These are phyloP conservation scores for Himantopus leucocephalus DNA, from an alignment of 2,113 vertebrate genomes.

Conservation along the genomic window DNA sequence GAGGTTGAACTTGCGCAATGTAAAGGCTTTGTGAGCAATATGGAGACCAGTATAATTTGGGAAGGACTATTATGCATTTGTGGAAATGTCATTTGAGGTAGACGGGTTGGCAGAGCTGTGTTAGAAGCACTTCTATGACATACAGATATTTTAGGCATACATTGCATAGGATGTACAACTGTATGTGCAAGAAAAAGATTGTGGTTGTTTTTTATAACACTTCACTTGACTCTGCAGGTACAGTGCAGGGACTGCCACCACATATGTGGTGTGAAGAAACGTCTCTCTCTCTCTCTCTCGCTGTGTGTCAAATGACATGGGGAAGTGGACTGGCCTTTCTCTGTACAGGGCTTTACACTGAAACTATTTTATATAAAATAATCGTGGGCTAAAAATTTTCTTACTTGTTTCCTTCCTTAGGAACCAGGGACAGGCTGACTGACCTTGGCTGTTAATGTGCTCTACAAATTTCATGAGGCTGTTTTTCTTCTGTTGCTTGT, in stretches of 20 bases:
- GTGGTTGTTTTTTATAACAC: neutral
- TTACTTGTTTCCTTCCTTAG: neutral
- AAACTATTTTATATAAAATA: neutral
- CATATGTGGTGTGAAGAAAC: neutral
- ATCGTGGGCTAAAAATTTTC: neutral
- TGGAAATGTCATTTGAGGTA: neutral
- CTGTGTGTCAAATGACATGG: neutral
- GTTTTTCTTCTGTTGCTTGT: constrained; percentile 14
- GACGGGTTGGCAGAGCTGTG: fast-evolving
- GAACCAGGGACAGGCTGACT: neutral
- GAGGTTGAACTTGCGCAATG: neutral
- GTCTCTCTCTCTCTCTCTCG: neutral
- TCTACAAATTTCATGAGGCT: constrained; percentile 22
- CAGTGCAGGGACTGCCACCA: neutral
- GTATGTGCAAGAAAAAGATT: neutral
- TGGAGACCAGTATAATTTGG: neutral
- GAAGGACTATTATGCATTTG: neutral
- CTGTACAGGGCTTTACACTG: neutral
- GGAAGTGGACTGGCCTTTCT: neutral
- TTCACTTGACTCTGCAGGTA: neutral
- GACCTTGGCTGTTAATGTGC: neutral
- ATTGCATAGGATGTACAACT: neutral
- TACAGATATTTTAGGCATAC: neutral
- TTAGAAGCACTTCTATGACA: neutral
- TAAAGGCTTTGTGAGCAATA: neutral